Evolutionary conservation across 2,888 invertebrate species (phyloP), one percentile per base, ranked within the genome.

Genomic region (Leptarthrus brevirostris): DNA sequence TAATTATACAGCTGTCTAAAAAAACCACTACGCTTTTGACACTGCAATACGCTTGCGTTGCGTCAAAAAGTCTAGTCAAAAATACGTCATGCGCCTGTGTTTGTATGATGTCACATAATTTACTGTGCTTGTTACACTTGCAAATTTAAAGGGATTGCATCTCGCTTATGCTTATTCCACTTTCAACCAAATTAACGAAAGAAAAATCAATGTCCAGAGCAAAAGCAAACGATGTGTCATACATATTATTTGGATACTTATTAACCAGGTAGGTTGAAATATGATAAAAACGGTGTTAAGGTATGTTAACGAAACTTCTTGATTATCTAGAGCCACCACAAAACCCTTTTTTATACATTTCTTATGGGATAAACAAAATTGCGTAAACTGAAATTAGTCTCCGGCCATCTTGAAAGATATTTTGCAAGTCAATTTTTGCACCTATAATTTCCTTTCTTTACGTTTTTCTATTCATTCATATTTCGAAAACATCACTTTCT

Each of bases 351-450:
- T n/a, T 14, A n/a, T 14, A n/a, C 5, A 1, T 10, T 30, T 34
- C n/a, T n/a, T n/a, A 52, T 53, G 34, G 53, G 53, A 70, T 70
- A 70, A 70, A 70, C 70, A 70, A 70, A 52, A 70, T 70, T 70
- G 70, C 70, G 70, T 70, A 70, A 70, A 70, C 70, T 70, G 18
- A 49, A 40, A 34, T 26, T 14, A n/a, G 44, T 54, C 52, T 36
- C 72, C 75, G 72, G 74, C 74, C 74, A 75, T 75, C 73, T 75
- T 75, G 75, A 53, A 74, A 73, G 72, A 56, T 56, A 72, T 66
- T 66, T 66, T 66, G 44, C 47, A 44, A 26, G 49, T 26, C 34
- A 22, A 14, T 66, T 66, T 66, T 47, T 66, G 66, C 49, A 66
- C 26, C 22, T 6, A 66, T 24, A 49, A 66, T 16, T 8, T 47